Conservation (phyloP, 2,888 invertebrate species). For the Plusia festucae region DNA sequence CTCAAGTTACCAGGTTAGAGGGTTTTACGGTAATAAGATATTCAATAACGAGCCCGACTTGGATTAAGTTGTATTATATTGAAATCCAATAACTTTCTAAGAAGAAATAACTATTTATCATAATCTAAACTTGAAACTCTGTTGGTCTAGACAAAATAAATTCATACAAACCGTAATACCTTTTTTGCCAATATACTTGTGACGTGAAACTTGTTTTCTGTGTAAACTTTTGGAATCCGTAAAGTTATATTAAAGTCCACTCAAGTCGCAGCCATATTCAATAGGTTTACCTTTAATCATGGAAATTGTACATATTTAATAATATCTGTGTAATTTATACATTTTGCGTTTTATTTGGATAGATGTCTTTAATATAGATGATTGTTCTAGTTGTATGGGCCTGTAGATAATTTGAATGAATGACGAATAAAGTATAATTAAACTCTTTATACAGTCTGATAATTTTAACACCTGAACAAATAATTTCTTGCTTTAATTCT, state of each 20-base stretch:
- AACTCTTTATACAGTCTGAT: no score
- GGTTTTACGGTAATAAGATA: background rate
- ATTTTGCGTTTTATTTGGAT: no score
- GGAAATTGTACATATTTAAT: background rate
- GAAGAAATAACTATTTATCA: constrained; percentile 31
- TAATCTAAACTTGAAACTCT: constrained; percentile 34
- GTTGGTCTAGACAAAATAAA: constrained; percentile 43
- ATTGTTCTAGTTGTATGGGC: no score
- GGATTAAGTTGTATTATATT: background rate
- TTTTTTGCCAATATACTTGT: constrained; percentile 29
- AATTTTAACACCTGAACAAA: no score
- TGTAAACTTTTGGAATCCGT: constrained; percentile 31
- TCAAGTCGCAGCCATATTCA: constrained; percentile 24
- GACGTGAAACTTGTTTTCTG: constrained; percentile 35
- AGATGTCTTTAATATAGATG: no score
- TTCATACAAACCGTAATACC: constrained; percentile 27
- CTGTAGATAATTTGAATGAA: no score
- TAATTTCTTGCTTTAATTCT: no score
- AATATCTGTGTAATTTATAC: no score
- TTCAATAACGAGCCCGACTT: background rate
- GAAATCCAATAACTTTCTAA: constrained; percentile 18
- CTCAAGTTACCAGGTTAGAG: constrained; percentile 3
- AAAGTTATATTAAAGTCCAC: constrained; percentile 39
- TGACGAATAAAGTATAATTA: no score
- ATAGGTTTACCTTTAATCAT: constrained; percentile 31